These are phyloP conservation scores for Sinocyclocheilus anshuiensis DNA, from an alignment of 2,113 vertebrate genomes.

Conservation along the genomic window DNA sequence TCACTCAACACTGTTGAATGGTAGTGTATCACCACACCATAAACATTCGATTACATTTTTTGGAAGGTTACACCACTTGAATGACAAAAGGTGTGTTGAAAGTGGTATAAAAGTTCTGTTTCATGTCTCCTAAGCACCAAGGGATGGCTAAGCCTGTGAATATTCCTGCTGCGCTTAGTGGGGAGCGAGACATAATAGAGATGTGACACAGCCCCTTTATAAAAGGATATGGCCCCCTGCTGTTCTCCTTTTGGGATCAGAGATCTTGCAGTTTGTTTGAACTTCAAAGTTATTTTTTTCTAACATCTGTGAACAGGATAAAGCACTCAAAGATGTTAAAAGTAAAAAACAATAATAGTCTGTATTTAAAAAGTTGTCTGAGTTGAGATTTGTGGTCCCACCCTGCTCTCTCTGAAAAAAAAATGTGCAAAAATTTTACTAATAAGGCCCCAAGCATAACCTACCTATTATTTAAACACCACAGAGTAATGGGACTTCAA, in stretches of 20 bases:
- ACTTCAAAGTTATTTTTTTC: not conserved
- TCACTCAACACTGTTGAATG: too few species aligned
- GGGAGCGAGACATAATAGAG: not conserved
- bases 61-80: not conserved
- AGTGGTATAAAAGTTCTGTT: slow-evolving; percentile 3
- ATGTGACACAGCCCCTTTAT: not conserved
- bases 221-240: not conserved
- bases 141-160: not conserved
- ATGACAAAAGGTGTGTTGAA: not conserved
- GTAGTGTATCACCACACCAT: too few species aligned
- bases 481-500: too few species aligned
- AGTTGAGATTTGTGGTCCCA: not conserved
- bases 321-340: not conserved
- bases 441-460: too few species aligned
- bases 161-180: slow-evolving; percentile 9
- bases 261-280: not conserved
- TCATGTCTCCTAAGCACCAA: not conserved
- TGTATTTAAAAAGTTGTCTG: not conserved
- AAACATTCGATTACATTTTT: not conserved
- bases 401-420: not conserved
- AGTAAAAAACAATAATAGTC: not conserved
- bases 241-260: not conserved
- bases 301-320: not conserved
- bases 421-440: not conserved
- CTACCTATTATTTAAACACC: too few species aligned